Percentiles rank a stretch among this genome's conserved stretches.
Conservation (phyloP, 2,888 invertebrate species). For the Cecidostiba fungosa region DNA sequence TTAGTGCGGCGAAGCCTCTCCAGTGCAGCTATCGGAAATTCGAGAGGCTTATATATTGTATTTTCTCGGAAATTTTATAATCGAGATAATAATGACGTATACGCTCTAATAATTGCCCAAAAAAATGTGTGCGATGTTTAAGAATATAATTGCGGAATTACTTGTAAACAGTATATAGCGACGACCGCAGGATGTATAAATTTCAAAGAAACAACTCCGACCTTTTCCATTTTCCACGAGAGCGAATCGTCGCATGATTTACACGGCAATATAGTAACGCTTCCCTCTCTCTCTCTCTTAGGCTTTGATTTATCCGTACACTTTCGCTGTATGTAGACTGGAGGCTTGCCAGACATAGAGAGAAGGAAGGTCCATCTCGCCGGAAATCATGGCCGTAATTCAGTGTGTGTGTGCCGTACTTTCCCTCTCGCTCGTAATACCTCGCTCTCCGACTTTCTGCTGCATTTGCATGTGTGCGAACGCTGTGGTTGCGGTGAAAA, state of each 20-base stretch:
- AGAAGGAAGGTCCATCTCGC: slow-evolving; percentile 73
- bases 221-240: not conserved
- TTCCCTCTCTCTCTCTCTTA: slow-evolving; percentile 51
- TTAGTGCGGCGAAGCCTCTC: slow-evolving; percentile 40
- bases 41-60: not conserved
- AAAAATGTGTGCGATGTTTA: too few relatives aligned
- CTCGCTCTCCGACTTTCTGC: not conserved
- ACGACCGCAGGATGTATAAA: not conserved
- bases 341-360: slow-evolving; percentile 68
- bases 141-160: too few relatives aligned
- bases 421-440: not conserved
- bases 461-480: slow-evolving; percentile 19
- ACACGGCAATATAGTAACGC: slow-evolving; percentile 71
- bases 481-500: slow-evolving; percentile 18
- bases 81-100: not conserved
- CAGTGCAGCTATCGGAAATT: slow-evolving; percentile 28
- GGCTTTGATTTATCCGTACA: slow-evolving; percentile 70
- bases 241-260: slow-evolving; percentile 66
- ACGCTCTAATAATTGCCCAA: too few relatives aligned
- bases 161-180: too few relatives aligned
- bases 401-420: slow-evolving; percentile 60
- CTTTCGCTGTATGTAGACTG: slow-evolving; percentile 68
- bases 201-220: not conserved
- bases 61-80: slow-evolving; percentile 36
- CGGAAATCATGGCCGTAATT: slow-evolving; percentile 73